A percentile compares a stretch with the other conserved stretches of the same genome.
Conservation (phyloP, 2,113 vertebrate genomes). For the Labeo rohita region DNA sequence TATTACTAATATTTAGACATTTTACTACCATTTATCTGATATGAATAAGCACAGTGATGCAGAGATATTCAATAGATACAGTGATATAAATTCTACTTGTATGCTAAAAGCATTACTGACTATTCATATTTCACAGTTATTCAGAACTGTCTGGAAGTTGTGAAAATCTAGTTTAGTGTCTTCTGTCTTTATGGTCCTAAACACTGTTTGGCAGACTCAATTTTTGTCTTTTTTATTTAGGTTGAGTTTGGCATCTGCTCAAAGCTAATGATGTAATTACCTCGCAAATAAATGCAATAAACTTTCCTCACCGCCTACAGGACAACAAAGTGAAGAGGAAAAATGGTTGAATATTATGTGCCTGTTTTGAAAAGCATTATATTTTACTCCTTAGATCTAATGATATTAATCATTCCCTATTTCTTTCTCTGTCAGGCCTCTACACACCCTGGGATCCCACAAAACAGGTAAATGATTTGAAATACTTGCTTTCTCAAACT, state of each 20-base stretch:
- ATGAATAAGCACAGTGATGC: neutral
- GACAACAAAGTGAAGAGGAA: conserved; percentile 53
- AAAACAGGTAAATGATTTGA: conserved; percentile 86
- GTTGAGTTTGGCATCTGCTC: conserved; percentile 50
- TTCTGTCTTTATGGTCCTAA: neutral
- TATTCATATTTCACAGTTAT: neutral
- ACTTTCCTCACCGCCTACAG: conserved; percentile 54
- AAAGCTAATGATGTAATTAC: conserved; percentile 78
- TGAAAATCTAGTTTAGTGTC: neutral
- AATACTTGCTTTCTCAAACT: neutral
- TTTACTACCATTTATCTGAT: neutral
- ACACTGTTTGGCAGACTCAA: neutral
- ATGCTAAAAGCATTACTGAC: neutral
- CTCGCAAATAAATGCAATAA: conserved; percentile 72
- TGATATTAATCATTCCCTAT: conserved; percentile 16
- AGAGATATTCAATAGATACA: neutral
- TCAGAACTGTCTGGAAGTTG: neutral
- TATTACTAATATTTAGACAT: neutral
- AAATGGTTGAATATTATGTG: neutral
- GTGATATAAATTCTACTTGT: neutral
- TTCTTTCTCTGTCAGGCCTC: conserved; percentile 83
- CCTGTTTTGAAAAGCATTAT: neutral
- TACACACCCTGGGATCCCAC: conserved; percentile 97
- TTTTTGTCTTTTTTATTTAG: conserved; percentile 32
- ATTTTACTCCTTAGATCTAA: neutral